Evolutionary conservation across 2,888 invertebrate species (phyloP), one percentile per base, ranked within the genome.

Genomic region (Agrochola macilenta): DNA sequence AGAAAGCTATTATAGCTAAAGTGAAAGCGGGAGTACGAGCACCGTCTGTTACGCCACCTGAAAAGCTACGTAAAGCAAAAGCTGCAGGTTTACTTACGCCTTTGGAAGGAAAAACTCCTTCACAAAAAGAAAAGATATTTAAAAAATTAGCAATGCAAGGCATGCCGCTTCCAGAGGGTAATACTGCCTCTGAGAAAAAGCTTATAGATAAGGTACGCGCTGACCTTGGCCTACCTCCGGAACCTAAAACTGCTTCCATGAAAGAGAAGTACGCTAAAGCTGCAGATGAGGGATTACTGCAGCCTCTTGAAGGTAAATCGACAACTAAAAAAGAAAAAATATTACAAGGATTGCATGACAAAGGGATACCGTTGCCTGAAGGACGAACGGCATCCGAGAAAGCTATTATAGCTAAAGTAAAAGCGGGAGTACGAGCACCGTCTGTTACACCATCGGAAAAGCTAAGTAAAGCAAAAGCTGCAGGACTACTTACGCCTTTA

Each of bases 21-120:
- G 66, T 66, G 0, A 66, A 49, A 0, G 66, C 66, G 0, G 20
- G 20, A 20, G 12, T 1, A 12, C 66, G 12, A 8, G 26, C 20
- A 7, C 46, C 46, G 1, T 65, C 65, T 5, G 43, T 65, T 5
- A 65, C 64, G 12, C n/a, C 64, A 46, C 46, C 65, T 2, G 26
- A 2, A 17, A 65, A 43, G 43, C 17, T 46, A 17, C 12, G 2
- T 23, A 23, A 81, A 26, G 77, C 75, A 9, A 86, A 89, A 84
- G 90, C 89, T 0, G 20, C 39, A 20, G 58, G 57, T 5, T 4
- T 69, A 20, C 57, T 69, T 2, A 68, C 68, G 12, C 68, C 52
- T 5, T 23, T 69, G 5, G 69, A 54, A 57, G 57, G 57, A 2
- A 57, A 57, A 57, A 12, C 12, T n/a, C 49, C 49, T 5, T 17